Evolutionary conservation across 2,113 vertebrate genomes (phyloP), one percentile per base, ranked within the genome.

Genomic region (Tachuris rubrigastra): DNA sequence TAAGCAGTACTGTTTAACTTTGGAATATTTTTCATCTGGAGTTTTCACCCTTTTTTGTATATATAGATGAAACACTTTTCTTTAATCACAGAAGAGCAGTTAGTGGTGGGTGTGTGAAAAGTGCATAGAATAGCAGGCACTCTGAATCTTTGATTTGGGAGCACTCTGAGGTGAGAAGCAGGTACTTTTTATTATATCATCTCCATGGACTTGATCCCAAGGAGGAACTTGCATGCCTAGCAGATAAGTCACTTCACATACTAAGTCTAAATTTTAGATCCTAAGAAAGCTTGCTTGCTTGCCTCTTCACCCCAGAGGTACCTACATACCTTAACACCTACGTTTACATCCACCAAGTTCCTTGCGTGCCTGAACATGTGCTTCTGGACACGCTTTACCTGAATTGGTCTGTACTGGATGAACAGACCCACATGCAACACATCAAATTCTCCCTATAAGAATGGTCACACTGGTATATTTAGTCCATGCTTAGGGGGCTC

Each of bases 301-400:
- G 72, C 83, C 60, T 72, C 59, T 90, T 95, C 89, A 82, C 87
- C 31, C 11, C 84, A 88, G 73, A 92, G 83, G 47, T 95, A 33
- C 84, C 77, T 81, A 79, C 94, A 97, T 97, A 92, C 95, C 84
- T 95, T 85, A 91, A 94, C 93, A 91, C 94, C 96, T 93, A 95
- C 66, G 19, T 80, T 90, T 80, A 33, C 37, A 90, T 96, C 92
- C 88, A 88, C 55, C 9, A 84, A 97, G 93, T 89, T 97, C 80
- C 73, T 75, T 78, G 89, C 96, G 9, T 91, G 95, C 87, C 94
- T 87, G 73, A 86, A 89, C 95, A 4, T 65, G 91, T 91, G 86
- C 60, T 92, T 87, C 72, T 96, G 96, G 95, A 92, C 95, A 90
- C 41, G 86, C 80, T 92, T 89, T 93, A 75, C 80, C 39, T 74